Conservation (phyloP, 2,888 invertebrate genomes). For the Anorthoa munda region DNA sequence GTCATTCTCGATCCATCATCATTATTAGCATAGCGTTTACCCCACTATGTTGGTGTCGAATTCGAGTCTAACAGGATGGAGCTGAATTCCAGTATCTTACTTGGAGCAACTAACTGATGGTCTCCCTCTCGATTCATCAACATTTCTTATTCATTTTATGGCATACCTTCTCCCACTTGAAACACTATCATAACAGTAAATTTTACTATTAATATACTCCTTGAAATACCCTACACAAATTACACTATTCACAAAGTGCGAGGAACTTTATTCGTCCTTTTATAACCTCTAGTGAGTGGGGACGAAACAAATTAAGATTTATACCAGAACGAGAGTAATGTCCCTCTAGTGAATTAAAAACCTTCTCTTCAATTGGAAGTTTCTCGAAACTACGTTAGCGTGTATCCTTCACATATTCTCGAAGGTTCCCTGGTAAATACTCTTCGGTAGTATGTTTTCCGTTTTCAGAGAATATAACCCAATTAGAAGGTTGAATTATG, state of each 20-base stretch:
- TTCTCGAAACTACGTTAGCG: constrained; percentile 32
- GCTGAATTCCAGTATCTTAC: too few species aligned
- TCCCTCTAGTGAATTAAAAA: constrained; percentile 56
- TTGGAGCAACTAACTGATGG: too few species aligned
- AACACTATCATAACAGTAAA: background rate
- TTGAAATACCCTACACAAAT: constrained; percentile 4
- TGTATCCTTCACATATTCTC: constrained; percentile 28
- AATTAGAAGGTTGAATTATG: background rate
- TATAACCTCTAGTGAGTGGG: constrained; percentile 12
- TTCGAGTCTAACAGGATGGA: too few species aligned
- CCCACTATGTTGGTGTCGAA: too few species aligned
- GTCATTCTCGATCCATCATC: too few species aligned
- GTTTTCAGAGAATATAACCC: constrained; percentile 5
- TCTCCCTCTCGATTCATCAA: background rate
- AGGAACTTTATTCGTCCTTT: constrained; percentile 22
- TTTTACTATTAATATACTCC: background rate
- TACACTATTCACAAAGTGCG: background rate
- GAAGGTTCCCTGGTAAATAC: constrained; percentile 10
- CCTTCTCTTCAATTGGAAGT: constrained; percentile 34
- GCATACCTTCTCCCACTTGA: background rate
- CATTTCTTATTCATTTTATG: background rate
- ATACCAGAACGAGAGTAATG: constrained; percentile 34
- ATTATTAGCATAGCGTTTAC: too few species aligned
- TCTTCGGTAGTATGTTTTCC: background rate
- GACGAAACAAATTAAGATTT: constrained; percentile 57